These are phyloP conservation scores for human (Homo sapiens) DNA, from an alignment of 2,113 vertebrate genomes.

Conservation along the genomic window GRCh38 chr7:81421001-81421500, in stretches of 20 bases:
- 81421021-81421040: constrained; percentile 7
- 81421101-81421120: not conserved
- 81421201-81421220: not conserved
- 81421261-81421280: not conserved
- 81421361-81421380: not conserved
- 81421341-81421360: not conserved
- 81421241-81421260: not conserved
- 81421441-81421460: not conserved
- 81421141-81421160: constrained; percentile 41
- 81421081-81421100: constrained; percentile 5
- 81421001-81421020: constrained; percentile 47
- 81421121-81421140: not conserved
- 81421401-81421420: not conserved
- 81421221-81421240: not conserved
- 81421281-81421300: not conserved
- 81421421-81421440: not conserved
- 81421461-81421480: not conserved
- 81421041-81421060: constrained; percentile 34
- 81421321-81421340: not conserved
- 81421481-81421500: not conserved
- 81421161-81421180: not conserved
- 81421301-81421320: not conserved
- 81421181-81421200: not conserved
- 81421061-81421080: constrained; percentile 45
- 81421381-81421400: not conserved